Evolutionary conservation across 2,113 vertebrate genomes (phyloP), one percentile per base, ranked within the genome.

Genomic region (Rhabdomys dilectus): DNA sequence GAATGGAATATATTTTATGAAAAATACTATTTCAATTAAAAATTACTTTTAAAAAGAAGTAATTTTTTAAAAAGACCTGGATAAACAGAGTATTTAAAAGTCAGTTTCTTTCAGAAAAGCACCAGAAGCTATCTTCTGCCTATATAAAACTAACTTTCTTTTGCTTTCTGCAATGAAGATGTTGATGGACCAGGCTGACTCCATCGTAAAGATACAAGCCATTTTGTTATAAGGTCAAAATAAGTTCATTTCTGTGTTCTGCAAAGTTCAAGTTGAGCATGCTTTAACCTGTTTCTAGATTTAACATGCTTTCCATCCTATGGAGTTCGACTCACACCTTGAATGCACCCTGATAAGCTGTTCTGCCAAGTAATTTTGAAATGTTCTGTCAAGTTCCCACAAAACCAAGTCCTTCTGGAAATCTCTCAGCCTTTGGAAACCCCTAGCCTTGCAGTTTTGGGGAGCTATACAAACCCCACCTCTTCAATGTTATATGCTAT

Each of bases 61-160:
- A 96, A 73, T 11, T 64, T 72, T n/a, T n/a, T 29, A 42, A 31
- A 51, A n/a, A 60, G 7, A 48, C 36, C 19, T 72, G 76, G 70
- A 85, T 31, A 88, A 10, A 51, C 0, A 7, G 29, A 66, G 16
- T 94, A 91, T 84, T 89, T 73, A 53, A 80, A 91, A 91, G 8
- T 21, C 48, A 0, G 72, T 76, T 70, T 94, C 64, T 66, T 81
- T 78, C 78, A 88, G 31, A 92, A 93, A 92, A 93, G 48, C 11
- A 53, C 34, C 42, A 73, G 24, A 29, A 91, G 58, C 31, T 95
- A 51, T 88, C 62, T 36, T 95, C 70, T 87, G 9, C 21, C 77
- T 72, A 62, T n/a, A 84, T 56, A 66, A 77, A 48, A 3, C 70
- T 58, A 5, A 36, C 81, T 85, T 81, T 58, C 36, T 88, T 51